Evolutionary conservation across 2,888 invertebrate species (phyloP).

Genomic region (Phoronis australis): DNA sequence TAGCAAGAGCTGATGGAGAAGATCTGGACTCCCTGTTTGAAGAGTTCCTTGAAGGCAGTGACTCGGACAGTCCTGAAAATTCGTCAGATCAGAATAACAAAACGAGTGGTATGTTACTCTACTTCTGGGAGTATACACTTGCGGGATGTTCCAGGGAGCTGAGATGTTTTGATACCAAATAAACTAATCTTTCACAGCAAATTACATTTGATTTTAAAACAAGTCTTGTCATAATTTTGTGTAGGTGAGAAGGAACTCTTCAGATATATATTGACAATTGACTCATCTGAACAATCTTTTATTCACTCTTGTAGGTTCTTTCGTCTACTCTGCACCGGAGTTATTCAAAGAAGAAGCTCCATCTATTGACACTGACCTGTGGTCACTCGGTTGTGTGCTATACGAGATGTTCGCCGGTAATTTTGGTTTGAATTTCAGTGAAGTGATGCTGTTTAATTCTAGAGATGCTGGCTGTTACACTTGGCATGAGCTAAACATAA

Average conservation of each 20-base stretch:
- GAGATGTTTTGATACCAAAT: background rate
- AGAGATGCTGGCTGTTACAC: no score
- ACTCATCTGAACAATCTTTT: background rate
- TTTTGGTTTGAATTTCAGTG: no score
- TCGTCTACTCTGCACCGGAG: slow-evolving; percentile 50
- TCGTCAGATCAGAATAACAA: slow-evolving; percentile 19
- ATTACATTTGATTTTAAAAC: no score
- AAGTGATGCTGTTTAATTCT: no score
- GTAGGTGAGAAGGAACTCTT: background rate
- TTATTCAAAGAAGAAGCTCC: slow-evolving; percentile 40
- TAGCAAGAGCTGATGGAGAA: slow-evolving; percentile 50
- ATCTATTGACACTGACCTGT: slow-evolving; percentile 43
- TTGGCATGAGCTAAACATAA: no score
- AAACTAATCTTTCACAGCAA: no score
- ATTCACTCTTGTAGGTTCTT: slow-evolving; percentile 22
- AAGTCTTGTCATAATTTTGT: no score
- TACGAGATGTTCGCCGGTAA: slow-evolving; percentile 52
- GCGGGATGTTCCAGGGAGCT: background rate
- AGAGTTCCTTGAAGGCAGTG: slow-evolving; percentile 45
- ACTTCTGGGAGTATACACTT: background rate
- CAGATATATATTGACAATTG: background rate
- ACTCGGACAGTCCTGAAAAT: slow-evolving; percentile 25
- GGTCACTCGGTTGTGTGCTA: slow-evolving; percentile 50
- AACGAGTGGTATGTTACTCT: slow-evolving; percentile 21
- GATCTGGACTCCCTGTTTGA: slow-evolving; percentile 47